phyloP scores from a whole-genome alignment of 1,140 invertebrate genomes.

The Trissolcus basalis region DNA sequence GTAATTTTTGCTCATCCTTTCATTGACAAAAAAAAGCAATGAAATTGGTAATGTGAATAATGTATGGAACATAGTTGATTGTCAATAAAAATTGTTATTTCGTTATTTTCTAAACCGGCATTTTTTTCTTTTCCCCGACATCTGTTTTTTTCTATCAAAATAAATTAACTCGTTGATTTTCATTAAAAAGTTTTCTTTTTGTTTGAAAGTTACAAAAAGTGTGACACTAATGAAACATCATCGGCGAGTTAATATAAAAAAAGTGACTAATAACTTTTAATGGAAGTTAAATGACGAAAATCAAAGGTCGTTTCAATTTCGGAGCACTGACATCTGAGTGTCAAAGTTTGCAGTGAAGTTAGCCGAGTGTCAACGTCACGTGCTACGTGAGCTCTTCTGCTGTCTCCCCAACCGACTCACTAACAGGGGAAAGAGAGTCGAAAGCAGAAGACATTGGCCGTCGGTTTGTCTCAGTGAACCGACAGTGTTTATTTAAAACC shows the following conservation, averaged over 20 bases:
- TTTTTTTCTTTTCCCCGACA: background rate
- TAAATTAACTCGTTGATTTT: background rate
- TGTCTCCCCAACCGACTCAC: background rate
- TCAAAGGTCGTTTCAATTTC: too few relatives aligned
- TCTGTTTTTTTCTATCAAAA: background rate
- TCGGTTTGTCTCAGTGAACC: background rate
- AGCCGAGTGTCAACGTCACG: background rate
- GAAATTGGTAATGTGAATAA: too few relatives aligned
- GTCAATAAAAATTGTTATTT: background rate
- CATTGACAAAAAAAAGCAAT: too few relatives aligned
- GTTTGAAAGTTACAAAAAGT: too few relatives aligned
- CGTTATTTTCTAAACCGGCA: too few relatives aligned
- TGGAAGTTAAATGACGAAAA: background rate
- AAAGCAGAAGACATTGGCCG: slow-evolving; percentile 34
- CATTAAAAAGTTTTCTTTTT: too few relatives aligned
- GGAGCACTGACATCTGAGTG: background rate
- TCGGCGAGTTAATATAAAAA: too few relatives aligned
- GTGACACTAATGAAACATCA: too few relatives aligned
- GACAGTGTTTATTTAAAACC: slow-evolving; percentile 17
- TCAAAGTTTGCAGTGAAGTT: background rate
- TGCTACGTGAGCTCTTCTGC: background rate
- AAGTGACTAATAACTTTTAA: background rate
- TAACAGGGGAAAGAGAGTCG: slow-evolving; percentile 6
- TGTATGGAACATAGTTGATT: background rate
- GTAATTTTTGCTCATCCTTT: too few relatives aligned